Conservation (phyloP, 2,797 vertebrate genomes). For the Eidolon dupreanum region DNA sequence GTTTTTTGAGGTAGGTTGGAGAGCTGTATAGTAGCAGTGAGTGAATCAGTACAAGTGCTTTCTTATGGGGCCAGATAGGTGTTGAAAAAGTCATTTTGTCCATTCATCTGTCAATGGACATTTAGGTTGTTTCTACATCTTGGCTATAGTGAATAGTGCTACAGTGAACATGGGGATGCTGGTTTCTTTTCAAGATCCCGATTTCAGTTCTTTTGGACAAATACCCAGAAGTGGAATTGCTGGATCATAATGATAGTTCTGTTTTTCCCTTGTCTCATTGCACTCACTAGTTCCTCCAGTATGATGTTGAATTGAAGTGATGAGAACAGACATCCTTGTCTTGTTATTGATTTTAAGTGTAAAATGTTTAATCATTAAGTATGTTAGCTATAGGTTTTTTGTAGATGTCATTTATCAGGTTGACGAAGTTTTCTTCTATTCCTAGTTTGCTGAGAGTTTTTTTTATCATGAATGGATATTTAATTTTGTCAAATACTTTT, state of each 20-base stretch:
- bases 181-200: background rate
- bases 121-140: background rate
- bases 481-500: conserved; percentile 10
- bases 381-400: background rate
- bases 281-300: background rate
- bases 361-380: background rate
- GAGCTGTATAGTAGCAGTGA: background rate
- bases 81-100: background rate
- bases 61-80: background rate
- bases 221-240: background rate
- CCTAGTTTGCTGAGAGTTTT: background rate
- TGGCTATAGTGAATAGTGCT: background rate
- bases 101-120: background rate
- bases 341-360: background rate
- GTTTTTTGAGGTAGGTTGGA: background rate
- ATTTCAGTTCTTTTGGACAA: background rate
- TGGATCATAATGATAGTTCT: background rate
- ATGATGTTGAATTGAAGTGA: background rate
- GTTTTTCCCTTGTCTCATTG: background rate
- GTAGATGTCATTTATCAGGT: background rate
- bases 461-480: conserved; percentile 16
- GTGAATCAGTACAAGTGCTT: background rate
- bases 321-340: background rate
- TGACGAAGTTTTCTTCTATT: background rate
- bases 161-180: background rate